Percentiles rank a stretch among this genome's conserved stretches.
These are phyloP conservation scores for Zeuzera pyrina DNA, from an alignment of 2,888 invertebrate genomes.

Conservation along the genomic window DNA sequence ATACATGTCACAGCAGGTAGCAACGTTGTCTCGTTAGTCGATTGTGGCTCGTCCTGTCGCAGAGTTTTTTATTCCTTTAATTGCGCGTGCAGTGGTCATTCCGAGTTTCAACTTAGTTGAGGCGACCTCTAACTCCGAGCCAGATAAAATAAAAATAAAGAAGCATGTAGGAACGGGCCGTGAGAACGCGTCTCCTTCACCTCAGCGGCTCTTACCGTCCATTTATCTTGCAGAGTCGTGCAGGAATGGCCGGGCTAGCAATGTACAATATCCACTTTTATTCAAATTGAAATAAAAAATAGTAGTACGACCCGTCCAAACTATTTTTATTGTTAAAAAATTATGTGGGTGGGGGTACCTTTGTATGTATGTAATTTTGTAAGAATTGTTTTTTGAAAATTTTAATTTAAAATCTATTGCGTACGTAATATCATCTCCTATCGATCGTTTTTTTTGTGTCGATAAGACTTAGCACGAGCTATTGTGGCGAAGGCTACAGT, in stretches of 20 bases:
- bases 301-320: no score
- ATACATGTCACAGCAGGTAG: constrained; percentile 30
- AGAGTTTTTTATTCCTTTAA: constrained; percentile 50
- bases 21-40: constrained; percentile 28
- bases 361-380: no score
- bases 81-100: constrained; percentile 61
- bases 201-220: constrained; percentile 45
- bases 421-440: no score
- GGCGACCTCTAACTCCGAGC: constrained; percentile 67
- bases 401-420: no score
- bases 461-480: no score
- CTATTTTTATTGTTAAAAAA: no score
- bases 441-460: no score
- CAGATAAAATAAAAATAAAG: constrained; percentile 63
- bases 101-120: constrained; percentile 44
- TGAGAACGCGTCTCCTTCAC: constrained; percentile 65
- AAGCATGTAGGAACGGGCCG: constrained; percentile 65
- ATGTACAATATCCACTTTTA: constrained; percentile 70
- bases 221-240: constrained; percentile 72
- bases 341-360: no score
- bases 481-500: no score
- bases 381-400: no score
- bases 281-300: no score
- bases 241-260: constrained; percentile 62
- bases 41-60: constrained; percentile 30